phyloP scores from a whole-genome alignment of 2,797 vertebrate genomes.

The Coluber constrictor region DNA sequence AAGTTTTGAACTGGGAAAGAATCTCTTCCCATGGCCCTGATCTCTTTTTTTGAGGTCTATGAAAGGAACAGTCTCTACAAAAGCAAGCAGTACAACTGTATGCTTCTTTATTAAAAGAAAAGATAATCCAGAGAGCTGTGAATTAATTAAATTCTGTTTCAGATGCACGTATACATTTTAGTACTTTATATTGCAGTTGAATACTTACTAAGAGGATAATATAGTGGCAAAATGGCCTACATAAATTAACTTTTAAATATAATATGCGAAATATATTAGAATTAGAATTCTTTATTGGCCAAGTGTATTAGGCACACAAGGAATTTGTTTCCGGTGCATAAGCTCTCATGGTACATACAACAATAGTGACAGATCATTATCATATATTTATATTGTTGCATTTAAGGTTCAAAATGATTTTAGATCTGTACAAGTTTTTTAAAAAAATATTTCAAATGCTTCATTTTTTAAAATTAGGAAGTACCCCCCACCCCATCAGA shows the following conservation, averaged over 20 bases:
- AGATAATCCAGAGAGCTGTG: background rate
- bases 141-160: background rate
- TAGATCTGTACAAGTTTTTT: background rate
- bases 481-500: background rate
- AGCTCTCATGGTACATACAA: too few species aligned
- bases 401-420: background rate
- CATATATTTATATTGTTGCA: background rate
- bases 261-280: background rate
- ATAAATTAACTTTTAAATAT: background rate
- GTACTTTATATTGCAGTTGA: background rate
- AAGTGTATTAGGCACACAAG: too few species aligned
- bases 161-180: background rate
- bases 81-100: background rate
- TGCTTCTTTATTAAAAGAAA: background rate
- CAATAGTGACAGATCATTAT: too few species aligned
- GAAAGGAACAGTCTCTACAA: background rate
- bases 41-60: background rate
- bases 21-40: background rate
- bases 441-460: background rate
- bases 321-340: too few species aligned
- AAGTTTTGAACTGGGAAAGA: background rate
- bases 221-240: background rate
- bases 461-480: background rate
- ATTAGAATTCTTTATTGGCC: too few species aligned
- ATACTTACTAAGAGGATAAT: background rate